Conservation (phyloP, 2,113 vertebrate species). For the Micromys minutus region DNA sequence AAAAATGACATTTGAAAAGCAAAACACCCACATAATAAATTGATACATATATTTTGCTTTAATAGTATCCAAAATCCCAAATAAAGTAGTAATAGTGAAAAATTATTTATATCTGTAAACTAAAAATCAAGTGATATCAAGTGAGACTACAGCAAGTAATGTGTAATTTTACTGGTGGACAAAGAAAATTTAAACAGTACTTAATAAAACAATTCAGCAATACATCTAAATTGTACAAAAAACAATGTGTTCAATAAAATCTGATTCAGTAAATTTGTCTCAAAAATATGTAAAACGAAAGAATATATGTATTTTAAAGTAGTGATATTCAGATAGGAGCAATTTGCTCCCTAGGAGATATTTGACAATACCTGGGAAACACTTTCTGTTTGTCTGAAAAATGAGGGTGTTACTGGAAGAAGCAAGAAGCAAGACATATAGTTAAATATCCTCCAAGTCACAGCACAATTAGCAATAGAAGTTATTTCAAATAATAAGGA, state of each 20-base stretch:
- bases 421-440: not conserved
- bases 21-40: not conserved
- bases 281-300: constrained; percentile 20
- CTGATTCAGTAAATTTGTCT: not conserved
- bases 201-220: constrained; percentile 34
- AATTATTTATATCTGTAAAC: not conserved
- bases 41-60: not conserved
- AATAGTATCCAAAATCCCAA: not conserved
- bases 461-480: not conserved
- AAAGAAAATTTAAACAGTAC: not conserved
- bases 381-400: constrained; percentile 12
- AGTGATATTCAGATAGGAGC: not conserved
- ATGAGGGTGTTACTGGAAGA: not conserved
- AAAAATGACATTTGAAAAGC: constrained; percentile 40
- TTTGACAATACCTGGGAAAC: constrained; percentile 1
- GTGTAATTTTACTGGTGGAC: constrained; percentile 12
- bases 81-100: not conserved
- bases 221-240: constrained; percentile 15
- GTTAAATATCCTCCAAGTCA: not conserved
- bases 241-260: constrained; percentile 36
- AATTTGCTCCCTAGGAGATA: not conserved
- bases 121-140: constrained; percentile 14
- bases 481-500: not conserved
- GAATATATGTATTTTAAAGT: constrained; percentile 31
- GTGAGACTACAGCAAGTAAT: not conserved